A percentile compares a stretch with the other conserved stretches of the same genome.
These are phyloP conservation scores for Choristoneura fumiferana DNA, from an alignment of 1,140 invertebrate genomes.

Conservation along the genomic window DNA sequence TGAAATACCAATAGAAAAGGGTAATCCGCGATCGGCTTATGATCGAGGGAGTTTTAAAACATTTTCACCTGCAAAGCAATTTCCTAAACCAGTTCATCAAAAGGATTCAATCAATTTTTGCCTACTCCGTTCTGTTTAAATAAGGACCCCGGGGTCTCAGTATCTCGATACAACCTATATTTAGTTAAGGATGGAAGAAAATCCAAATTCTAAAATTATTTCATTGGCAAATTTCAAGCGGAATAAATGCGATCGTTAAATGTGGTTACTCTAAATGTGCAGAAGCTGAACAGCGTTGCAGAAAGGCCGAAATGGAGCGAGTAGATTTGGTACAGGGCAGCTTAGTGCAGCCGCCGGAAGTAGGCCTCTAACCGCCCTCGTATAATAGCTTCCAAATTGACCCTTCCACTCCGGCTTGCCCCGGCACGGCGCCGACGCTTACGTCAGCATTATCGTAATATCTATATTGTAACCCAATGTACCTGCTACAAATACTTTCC, in stretches of 20 bases:
- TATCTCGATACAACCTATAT: too few species aligned
- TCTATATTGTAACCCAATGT: constrained; percentile 20
- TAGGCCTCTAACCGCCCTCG: constrained; percentile 70
- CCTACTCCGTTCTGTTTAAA: constrained; percentile 27
- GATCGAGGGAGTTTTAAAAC: constrained; percentile 43
- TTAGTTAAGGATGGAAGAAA: too few species aligned
- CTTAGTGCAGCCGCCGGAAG: constrained; percentile 74
- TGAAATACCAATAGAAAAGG: constrained; percentile 55
- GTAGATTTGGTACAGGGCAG: constrained; percentile 66
- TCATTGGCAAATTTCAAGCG: background rate
- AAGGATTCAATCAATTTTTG: constrained; percentile 24
- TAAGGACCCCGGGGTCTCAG: background rate
- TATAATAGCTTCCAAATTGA: constrained; percentile 76
- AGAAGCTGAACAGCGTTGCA: constrained; percentile 57
- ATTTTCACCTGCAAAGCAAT: constrained; percentile 48
- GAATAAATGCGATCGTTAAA: constrained; percentile 26
- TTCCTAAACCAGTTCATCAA: constrained; percentile 38
- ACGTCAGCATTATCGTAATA: constrained; percentile 45
- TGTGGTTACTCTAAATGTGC: constrained; percentile 56
- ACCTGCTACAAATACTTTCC: background rate
- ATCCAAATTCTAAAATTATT: too few species aligned
- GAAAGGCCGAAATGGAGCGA: constrained; percentile 72
- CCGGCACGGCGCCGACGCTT: constrained; percentile 31
- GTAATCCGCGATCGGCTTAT: constrained; percentile 56
- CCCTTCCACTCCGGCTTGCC: constrained; percentile 60